phyloP scores from a whole-genome alignment of 2,113 vertebrate species.

The Cochlearius cochlearius region DNA sequence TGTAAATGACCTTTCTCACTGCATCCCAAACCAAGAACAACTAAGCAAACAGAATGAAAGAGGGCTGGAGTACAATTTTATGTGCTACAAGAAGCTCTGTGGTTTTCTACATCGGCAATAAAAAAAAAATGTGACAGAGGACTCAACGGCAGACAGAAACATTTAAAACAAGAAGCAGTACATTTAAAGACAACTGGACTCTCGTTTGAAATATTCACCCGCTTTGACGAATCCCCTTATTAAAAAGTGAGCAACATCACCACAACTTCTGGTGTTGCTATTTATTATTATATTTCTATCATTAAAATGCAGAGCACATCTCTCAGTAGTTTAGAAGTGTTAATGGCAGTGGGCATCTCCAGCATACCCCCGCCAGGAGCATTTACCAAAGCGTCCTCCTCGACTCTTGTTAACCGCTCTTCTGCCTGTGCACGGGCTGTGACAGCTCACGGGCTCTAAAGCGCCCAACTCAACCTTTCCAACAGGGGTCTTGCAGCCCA shows the following conservation, averaged over 20 bases:
- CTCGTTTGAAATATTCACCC: neutral
- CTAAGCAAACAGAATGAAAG: neutral
- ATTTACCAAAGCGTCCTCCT: neutral
- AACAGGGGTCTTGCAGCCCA: conserved; percentile 82
- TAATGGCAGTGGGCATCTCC: neutral
- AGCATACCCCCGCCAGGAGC: neutral
- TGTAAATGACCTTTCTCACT: neutral
- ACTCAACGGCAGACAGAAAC: neutral
- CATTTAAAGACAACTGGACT: neutral
- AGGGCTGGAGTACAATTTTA: neutral
- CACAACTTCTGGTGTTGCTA: neutral
- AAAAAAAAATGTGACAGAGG: neutral
- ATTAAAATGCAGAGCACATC: neutral
- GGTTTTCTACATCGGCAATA: neutral
- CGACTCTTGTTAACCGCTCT: too few relatives aligned
- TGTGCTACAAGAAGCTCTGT: neutral
- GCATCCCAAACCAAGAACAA: neutral
- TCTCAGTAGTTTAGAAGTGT: neutral
- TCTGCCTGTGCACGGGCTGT: conserved; percentile 78
- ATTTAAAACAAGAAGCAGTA: neutral
- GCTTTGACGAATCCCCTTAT: neutral
- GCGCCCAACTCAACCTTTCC: conserved; percentile 75
- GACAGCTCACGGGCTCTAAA: conserved; percentile 63
- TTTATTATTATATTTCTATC: too few relatives aligned
- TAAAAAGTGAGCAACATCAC: neutral